Conservation (phyloP, 1,140 invertebrate species). For the Manduca sexta region DNA sequence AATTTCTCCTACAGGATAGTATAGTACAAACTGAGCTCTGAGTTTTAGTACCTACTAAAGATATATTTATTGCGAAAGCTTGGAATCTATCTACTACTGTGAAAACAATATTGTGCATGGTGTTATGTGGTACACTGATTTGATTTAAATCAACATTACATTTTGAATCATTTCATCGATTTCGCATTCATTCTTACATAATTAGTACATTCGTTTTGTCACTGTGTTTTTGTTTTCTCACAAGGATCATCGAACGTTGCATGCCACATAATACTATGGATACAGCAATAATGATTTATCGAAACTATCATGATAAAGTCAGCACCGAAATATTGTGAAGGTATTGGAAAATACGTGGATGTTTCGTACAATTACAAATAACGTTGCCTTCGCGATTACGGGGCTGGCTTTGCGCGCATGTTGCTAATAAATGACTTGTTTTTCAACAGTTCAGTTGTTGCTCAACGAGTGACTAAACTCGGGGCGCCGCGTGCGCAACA, state of each 20-base stretch:
- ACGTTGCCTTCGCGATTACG: constrained; percentile 44
- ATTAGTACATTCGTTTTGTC: not conserved
- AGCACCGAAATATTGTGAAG: constrained; percentile 53
- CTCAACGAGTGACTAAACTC: constrained; percentile 71
- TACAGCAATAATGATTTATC: constrained; percentile 41
- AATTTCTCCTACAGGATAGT: not conserved
- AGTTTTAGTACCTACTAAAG: no score
- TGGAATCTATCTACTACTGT: constrained; percentile 5
- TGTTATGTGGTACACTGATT: constrained; percentile 59
- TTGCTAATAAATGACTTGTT: constrained; percentile 72
- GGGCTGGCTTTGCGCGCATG: constrained; percentile 64
- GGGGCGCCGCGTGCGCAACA: constrained; percentile 69
- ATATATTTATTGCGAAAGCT: not conserved
- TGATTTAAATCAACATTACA: constrained; percentile 13
- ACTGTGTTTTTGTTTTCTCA: constrained; percentile 11
- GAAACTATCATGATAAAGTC: constrained; percentile 46
- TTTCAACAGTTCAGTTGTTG: constrained; percentile 72
- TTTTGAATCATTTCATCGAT: constrained; percentile 6
- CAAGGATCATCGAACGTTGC: constrained; percentile 24
- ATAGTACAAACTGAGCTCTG: no score
- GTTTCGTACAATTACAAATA: not conserved
- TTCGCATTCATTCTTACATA: constrained; percentile 1
- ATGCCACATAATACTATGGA: constrained; percentile 70
- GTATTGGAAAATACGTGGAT: constrained; percentile 17
- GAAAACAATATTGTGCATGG: constrained; percentile 42